A percentile compares a stretch with the other conserved stretches of the same genome.
Evolutionary conservation across 1,140 invertebrate species (phyloP).

Genomic region (Lamellibrachia luymesi): DNA sequence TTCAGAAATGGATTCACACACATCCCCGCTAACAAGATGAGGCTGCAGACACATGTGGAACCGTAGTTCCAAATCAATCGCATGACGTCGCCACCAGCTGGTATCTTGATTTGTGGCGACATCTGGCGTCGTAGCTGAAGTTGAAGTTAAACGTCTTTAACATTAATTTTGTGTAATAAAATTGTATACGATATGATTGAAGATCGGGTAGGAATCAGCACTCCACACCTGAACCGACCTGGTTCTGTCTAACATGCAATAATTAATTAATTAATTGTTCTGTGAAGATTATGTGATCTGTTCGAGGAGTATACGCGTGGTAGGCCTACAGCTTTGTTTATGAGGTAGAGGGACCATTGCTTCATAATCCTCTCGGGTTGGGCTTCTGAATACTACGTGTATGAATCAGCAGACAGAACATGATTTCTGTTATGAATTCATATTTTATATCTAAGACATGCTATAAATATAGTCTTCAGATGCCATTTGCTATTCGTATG

Average conservation of each 20-base stretch:
- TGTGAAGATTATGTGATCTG: no score
- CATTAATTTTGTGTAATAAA: no score
- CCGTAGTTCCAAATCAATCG: background rate
- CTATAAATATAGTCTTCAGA: background rate
- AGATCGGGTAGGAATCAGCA: no score
- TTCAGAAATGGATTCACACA: no score
- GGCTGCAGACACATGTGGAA: background rate
- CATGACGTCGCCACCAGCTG: background rate
- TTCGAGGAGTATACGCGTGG: no score
- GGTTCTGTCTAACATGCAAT: no score
- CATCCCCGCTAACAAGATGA: no score
- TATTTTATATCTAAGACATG: background rate
- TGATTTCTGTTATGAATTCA: background rate
- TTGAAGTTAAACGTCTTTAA: no score
- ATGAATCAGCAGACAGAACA: background rate
- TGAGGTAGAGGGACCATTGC: background rate
- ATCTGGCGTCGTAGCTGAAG: background rate
- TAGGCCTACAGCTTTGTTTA: no score
- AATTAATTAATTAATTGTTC: no score
- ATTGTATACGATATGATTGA: no score
- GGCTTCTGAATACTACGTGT: background rate
- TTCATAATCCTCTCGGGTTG: background rate
- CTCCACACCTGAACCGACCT: no score
- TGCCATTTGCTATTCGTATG: background rate
- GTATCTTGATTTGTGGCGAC: background rate